Percentiles rank a stretch among this genome's conserved stretches.
These are phyloP conservation scores for Fregata magnificens DNA, from an alignment of 2,113 vertebrate genomes.

Conservation along the genomic window DNA sequence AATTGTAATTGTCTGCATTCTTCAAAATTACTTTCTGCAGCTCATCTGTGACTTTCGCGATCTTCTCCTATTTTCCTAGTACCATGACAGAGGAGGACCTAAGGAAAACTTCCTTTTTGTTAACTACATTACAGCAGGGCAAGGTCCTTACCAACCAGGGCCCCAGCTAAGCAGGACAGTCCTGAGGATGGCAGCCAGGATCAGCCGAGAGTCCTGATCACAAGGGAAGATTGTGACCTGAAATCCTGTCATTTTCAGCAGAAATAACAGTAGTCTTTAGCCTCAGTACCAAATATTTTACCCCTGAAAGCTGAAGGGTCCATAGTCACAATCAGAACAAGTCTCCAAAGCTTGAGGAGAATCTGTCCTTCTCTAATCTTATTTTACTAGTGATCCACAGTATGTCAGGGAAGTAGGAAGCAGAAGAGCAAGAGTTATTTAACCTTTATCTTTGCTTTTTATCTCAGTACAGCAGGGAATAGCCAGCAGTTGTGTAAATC, in stretches of 20 bases:
- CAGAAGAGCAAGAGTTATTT: background rate
- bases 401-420: background rate
- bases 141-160: background rate
- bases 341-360: background rate
- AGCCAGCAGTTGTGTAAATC: background rate
- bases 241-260: background rate
- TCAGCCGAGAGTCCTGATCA: background rate
- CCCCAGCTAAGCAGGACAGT: background rate
- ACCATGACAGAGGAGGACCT: too few relatives aligned
- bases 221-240: background rate
- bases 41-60: background rate
- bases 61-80: background rate
- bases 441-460: background rate
- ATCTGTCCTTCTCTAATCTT: background rate
- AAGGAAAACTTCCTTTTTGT: background rate
- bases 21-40: background rate
- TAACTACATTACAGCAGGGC: background rate
- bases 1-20: background rate
- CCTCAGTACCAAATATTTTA: background rate
- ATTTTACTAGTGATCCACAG: background rate
- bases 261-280: background rate
- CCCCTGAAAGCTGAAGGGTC: background rate
- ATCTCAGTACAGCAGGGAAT: background rate
- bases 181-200: background rate
- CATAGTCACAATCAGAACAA: background rate